These are phyloP conservation scores for Echinometra lucunter DNA, from an alignment of 53 echinoderm and acorn worm genomes.

Conservation along the genomic window DNA sequence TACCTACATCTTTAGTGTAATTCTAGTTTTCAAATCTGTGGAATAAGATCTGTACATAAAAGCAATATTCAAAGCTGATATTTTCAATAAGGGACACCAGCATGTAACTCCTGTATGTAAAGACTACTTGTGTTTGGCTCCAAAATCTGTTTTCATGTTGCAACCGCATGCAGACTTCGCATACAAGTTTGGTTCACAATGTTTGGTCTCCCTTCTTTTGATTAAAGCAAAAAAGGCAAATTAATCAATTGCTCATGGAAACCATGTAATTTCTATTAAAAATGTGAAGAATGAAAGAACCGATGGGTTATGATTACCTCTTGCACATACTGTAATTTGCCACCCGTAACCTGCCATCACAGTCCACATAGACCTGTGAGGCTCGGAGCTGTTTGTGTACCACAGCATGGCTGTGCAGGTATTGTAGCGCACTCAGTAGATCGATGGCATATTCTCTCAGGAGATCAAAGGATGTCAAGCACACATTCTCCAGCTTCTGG, in stretches of 20 bases:
- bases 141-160: no score
- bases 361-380: slow-evolving; percentile 83
- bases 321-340: slow-evolving; percentile 95
- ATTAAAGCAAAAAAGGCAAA: not conserved
- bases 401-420: slow-evolving; percentile 90
- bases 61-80: not conserved
- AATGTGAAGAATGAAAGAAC: no score
- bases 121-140: no score
- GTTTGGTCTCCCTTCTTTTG: not conserved
- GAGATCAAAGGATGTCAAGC: slow-evolving; percentile 74
- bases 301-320: no score
- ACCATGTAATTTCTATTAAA: no score
- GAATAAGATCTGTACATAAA: not conserved
- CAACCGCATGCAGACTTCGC: not conserved
- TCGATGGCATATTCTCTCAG: slow-evolving; percentile 88
- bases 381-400: slow-evolving; percentile 93
- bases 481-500: slow-evolving; percentile 71
- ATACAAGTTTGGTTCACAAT: not conserved
- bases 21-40: not conserved
- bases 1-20: not conserved
- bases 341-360: slow-evolving; percentile 78
- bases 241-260: not conserved
- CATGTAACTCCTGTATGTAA: not conserved
- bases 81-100: not conserved
- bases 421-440: slow-evolving; percentile 82